These are phyloP conservation scores for Sprattus sprattus DNA, from an alignment of 2,113 vertebrate genomes.

Conservation along the genomic window DNA sequence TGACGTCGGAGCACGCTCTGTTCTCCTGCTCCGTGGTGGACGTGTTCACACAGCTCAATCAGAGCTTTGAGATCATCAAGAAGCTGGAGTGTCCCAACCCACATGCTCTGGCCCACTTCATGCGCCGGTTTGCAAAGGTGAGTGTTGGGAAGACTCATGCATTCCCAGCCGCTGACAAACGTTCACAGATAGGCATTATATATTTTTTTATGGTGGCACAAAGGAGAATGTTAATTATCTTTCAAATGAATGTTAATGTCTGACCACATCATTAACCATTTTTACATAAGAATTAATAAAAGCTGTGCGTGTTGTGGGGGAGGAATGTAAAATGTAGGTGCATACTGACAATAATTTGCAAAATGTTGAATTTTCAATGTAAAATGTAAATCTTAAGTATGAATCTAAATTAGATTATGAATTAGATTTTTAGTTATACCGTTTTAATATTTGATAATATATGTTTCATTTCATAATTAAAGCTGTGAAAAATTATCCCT, in stretches of 20 bases:
- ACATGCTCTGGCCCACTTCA: conserved; percentile 93
- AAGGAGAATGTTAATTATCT: no score
- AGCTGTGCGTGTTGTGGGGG: no score
- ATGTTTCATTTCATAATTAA: background rate
- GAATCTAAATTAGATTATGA: background rate
- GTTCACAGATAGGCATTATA: no score
- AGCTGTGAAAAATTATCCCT: background rate
- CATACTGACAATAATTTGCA: background rate
- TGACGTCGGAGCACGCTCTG: conserved; percentile 95
- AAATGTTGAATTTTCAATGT: background rate
- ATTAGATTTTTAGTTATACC: background rate
- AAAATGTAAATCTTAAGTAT: background rate
- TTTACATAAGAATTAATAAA: no score
- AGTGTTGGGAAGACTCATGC: conserved; percentile 23
- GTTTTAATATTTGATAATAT: background rate
- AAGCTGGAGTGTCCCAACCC: conserved; percentile 98
- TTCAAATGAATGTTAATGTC: no score
- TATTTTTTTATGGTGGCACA: no score
- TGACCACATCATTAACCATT: no score
- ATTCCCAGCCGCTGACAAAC: no score
- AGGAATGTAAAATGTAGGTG: background rate
- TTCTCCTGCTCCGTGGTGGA: conserved; percentile 98
- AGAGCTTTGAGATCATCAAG: conserved; percentile 98
- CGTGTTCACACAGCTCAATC: conserved; percentile 97
- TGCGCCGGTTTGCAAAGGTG: conserved; percentile 98